phyloP scores from a whole-genome alignment of 2,797 vertebrate species.

The Poeciliopsis presidionis region DNA sequence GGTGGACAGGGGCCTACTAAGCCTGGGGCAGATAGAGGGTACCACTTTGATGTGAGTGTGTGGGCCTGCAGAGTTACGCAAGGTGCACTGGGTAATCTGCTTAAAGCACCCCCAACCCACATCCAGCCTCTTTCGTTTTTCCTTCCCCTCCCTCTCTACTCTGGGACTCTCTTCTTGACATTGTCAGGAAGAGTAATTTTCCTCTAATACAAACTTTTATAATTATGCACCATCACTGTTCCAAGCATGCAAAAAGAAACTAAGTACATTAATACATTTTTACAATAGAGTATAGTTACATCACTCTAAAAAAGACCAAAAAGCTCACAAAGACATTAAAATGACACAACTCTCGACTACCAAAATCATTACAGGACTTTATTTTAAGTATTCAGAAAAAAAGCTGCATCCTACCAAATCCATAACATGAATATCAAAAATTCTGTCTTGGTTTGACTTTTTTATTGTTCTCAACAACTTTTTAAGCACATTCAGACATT shows the following conservation, averaged over 20 bases:
- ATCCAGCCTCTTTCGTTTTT: conserved; percentile 45
- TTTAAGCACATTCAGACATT: neutral
- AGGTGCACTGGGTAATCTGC: conserved; percentile 79
- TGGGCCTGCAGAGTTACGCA: conserved; percentile 79
- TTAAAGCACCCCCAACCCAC: conserved; percentile 43
- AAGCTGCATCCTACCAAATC: neutral
- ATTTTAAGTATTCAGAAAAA: neutral
- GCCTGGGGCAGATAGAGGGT: conserved; percentile 81
- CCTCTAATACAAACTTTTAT: conserved; percentile 41
- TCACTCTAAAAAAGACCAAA: neutral
- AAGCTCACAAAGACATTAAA: neutral
- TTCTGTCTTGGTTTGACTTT: neutral
- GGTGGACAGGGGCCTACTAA: conserved; percentile 80
- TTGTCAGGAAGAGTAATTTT: conserved; percentile 40
- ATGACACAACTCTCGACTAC: neutral
- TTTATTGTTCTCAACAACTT: neutral
- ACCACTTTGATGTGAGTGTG: conserved; percentile 81
- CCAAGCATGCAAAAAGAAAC: conserved; percentile 59
- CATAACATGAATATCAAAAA: neutral
- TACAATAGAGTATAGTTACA: neutral
- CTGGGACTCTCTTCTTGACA: conserved; percentile 61
- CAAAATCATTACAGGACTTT: neutral
- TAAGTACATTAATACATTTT: neutral
- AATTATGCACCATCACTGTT: conserved; percentile 40
- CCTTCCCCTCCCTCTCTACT: conserved; percentile 42